Conservation (phyloP, 2,888 invertebrate species). For the Oscheius sp. region DNA sequence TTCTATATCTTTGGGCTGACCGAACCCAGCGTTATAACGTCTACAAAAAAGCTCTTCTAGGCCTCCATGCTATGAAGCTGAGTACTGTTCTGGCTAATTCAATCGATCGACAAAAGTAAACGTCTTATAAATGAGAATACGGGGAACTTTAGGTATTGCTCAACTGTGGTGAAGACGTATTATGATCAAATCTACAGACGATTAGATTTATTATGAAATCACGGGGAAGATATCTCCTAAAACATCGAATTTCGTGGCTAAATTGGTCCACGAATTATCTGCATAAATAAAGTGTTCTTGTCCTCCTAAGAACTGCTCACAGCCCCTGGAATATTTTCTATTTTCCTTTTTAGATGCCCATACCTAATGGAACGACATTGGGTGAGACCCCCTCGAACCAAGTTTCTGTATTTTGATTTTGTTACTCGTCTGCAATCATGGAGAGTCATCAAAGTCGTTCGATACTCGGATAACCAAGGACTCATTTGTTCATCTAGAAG, state of each 20-base stretch:
- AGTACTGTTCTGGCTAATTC: too few relatives aligned
- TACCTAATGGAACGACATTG: conserved; percentile 18
- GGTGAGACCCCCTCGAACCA: conserved; percentile 3
- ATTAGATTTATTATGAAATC: not conserved
- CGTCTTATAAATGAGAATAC: too few relatives aligned
- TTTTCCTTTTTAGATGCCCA: not conserved
- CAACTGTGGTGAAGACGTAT: too few relatives aligned
- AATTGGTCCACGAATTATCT: conserved; percentile 17
- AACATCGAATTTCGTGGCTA: conserved; percentile 7
- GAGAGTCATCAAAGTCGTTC: conserved; percentile 1
- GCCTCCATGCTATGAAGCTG: too few relatives aligned
- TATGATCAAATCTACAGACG: too few relatives aligned
- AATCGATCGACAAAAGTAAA: too few relatives aligned
- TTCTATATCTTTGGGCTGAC: too few relatives aligned
- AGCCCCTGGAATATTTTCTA: not conserved
- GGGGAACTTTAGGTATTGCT: too few relatives aligned
- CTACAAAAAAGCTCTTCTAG: too few relatives aligned
- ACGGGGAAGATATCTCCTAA: conserved; percentile 15
- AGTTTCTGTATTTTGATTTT: not conserved
- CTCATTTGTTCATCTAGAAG: conserved; percentile 11
- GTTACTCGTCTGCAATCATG: conserved; percentile 19
- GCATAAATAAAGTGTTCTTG: conserved; percentile 12
- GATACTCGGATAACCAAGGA: conserved; percentile 8
- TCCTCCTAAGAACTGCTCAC: conserved; percentile 18
- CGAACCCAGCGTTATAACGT: too few relatives aligned